Evolutionary conservation across 2,888 invertebrate species (phyloP).

Genomic region (Uropetala carovei): DNA sequence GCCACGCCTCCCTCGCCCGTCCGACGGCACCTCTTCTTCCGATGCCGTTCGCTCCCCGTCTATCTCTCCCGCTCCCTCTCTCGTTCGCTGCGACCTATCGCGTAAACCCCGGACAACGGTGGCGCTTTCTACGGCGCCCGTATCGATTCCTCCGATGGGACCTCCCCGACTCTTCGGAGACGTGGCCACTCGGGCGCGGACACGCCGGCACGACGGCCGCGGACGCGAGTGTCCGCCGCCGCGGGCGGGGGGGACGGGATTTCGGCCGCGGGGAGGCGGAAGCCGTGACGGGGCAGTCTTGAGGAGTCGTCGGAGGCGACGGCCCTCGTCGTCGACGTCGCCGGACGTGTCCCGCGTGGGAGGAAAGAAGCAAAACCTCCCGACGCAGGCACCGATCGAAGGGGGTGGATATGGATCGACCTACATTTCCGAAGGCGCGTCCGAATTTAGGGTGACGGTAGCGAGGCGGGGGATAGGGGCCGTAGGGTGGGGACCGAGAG

Average conservation of each 20-base stretch:
- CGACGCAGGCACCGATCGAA: background rate
- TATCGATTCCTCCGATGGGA: constrained; percentile 7
- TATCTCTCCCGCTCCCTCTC: background rate
- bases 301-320: too few relatives aligned
- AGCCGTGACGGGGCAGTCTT: too few relatives aligned
- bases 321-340: too few relatives aligned
- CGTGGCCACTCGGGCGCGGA: constrained; percentile 1
- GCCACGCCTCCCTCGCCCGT: background rate
- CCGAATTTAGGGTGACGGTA: constrained; percentile 44
- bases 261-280: too few relatives aligned
- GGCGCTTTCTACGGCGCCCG: constrained; percentile 18
- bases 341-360: too few relatives aligned
- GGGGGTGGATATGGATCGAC: constrained; percentile 51
- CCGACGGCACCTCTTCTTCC: background rate
- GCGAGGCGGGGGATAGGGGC: background rate
- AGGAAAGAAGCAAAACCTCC: background rate
- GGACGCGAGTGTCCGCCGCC: background rate
- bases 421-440: constrained; percentile 43
- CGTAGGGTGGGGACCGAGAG: background rate
- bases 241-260: background rate
- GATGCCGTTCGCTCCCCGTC: background rate
- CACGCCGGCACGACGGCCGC: background rate
- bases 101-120: background rate
- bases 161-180: background rate
- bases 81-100: background rate